Evolutionary conservation across 2,113 vertebrate genomes (phyloP), one percentile per base, ranked within the genome.

Genomic region (Hippocampus barbouri): DNA sequence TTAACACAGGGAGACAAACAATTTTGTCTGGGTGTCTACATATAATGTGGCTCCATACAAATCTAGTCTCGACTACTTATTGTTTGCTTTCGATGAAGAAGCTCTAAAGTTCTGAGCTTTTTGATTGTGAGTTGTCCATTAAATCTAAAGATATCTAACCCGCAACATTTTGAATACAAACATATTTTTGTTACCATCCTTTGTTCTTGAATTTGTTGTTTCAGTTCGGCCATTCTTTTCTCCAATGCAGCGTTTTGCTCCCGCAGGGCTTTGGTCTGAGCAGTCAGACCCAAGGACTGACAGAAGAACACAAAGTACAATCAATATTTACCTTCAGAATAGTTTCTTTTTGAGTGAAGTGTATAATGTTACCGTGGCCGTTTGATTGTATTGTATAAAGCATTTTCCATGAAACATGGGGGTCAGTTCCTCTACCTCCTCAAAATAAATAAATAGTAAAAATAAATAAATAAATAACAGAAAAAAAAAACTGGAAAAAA

Each of bases 231-330:
- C 40, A 95, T 90, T 86, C 95, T 93, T 76, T 90, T 91, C 77
- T 93, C 94, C 87, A 98, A 87, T 71, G 91, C 92, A 67, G 80
- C 88, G 75, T 94, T 98, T 87, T 95, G 94, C 72, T 95, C 94
- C 88, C 94, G 74, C 56, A 98, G 83, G 10, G 82, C 90, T 91
- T 92, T 95, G 72, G 94, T 81, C 89, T 97, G 95, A 66, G 89
- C 83, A 0, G 93, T 77, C 68, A 93, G 66, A 80, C 93, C 93
- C 0, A 87, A 84, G 60, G 88, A 82, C 97, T 98, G 69, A 30
- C 61, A 85, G 54, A 62, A 45, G 45, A 71, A 69, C 41, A 82
- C 41, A 71, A 66, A 5, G 40, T 14, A 61, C 27, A 66, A 64
- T 8, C 38, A 43, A 64, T 64, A 63, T 64, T 64, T 23, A n/a